These are phyloP conservation scores for Cercopithecus diana DNA, from an alignment of 2,797 vertebrate species.

Conservation along the genomic window DNA sequence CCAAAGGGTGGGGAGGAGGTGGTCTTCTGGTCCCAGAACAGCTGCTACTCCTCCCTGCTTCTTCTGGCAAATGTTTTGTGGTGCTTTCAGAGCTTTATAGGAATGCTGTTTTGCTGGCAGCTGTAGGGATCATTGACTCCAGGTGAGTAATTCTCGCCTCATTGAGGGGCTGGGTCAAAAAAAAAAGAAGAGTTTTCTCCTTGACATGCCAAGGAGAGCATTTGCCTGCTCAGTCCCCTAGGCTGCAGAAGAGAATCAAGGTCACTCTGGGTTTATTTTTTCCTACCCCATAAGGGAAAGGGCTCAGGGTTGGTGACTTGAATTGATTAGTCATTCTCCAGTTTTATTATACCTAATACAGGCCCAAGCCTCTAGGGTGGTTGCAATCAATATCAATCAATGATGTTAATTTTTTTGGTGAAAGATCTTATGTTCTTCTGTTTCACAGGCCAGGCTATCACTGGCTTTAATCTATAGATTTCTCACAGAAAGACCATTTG, in stretches of 20 bases:
- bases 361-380: neutral
- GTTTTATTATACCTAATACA: neutral
- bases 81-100: slow-evolving; percentile 32
- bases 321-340: neutral
- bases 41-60: neutral
- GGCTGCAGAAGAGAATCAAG: neutral
- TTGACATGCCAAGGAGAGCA: neutral
- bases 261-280: neutral
- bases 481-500: neutral
- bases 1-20: neutral
- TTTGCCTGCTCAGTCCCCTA: neutral
- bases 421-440: neutral
- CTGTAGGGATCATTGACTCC: neutral
- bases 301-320: neutral
- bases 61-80: slow-evolving; percentile 35
- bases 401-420: neutral
- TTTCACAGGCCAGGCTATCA: neutral
- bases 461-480: neutral
- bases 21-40: neutral
- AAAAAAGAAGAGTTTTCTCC: slow-evolving; percentile 18
- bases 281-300: neutral
- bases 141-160: slow-evolving; percentile 40
- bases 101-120: slow-evolving; percentile 37
- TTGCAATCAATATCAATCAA: neutral
- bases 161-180: neutral